Conservation (phyloP, 2,113 vertebrate species). For the Phylloscopus trochiloides region DNA sequence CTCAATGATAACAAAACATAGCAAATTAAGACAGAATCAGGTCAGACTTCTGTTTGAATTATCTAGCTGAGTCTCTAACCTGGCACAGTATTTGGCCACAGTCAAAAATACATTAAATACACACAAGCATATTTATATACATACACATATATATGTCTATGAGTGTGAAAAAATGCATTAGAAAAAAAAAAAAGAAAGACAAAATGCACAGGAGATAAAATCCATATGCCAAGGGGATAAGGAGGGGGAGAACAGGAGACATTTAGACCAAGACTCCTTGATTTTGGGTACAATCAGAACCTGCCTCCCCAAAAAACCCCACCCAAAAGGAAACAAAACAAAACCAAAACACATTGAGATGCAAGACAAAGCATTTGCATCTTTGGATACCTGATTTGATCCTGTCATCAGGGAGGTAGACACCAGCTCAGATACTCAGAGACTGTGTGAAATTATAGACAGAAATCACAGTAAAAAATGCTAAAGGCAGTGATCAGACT, state of each 20-base stretch:
- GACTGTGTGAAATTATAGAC: background rate
- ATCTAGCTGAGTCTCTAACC: slow-evolving; percentile 45
- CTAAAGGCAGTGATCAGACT: slow-evolving; percentile 14
- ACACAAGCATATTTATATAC: background rate
- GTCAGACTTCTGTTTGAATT: slow-evolving; percentile 49
- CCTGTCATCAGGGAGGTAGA: background rate
- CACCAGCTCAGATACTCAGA: background rate
- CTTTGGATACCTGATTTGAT: background rate
- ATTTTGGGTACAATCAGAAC: background rate
- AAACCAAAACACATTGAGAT: background rate
- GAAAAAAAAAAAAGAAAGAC: no score
- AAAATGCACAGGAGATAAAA: background rate
- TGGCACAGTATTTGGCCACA: slow-evolving; percentile 16
- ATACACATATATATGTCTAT: background rate
- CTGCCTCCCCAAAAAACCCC: rapidly evolving
- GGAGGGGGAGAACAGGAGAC: background rate
- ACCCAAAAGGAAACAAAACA: background rate
- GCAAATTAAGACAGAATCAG: slow-evolving; percentile 61
- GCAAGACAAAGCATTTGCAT: background rate
- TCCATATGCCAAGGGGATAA: background rate
- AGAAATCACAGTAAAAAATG: background rate
- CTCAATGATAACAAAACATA: slow-evolving; percentile 61
- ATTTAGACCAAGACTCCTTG: background rate
- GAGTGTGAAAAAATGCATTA: background rate
- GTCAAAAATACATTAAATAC: background rate